Percentiles rank a stretch among this genome's conserved stretches.
Conservation (phyloP, 2,888 invertebrate species). For the Cistogaster globosa region DNA sequence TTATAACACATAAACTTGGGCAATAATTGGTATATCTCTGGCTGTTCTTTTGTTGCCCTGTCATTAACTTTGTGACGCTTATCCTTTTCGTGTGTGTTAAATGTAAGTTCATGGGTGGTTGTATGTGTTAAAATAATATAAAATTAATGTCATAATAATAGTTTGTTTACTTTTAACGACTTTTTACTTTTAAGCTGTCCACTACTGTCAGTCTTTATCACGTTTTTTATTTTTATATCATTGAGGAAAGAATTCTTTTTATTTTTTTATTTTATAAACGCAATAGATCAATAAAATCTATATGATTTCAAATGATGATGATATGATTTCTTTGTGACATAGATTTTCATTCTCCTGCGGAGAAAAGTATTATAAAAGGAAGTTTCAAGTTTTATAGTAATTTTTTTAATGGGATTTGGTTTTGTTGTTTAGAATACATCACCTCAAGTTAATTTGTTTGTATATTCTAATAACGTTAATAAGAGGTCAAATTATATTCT, state of each 20-base stretch:
- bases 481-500: constrained; percentile 35
- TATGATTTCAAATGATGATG: no score
- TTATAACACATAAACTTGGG: not conserved
- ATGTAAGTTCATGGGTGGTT: not conserved
- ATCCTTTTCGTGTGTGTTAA: not conserved
- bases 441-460: constrained; percentile 2
- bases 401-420: no score
- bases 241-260: not conserved
- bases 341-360: no score
- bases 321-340: no score
- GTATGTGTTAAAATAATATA: not conserved
- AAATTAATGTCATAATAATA: constrained; percentile 65
- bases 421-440: not conserved
- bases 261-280: not conserved
- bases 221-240: not conserved
- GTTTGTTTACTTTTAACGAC: constrained; percentile 60
- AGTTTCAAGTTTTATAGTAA: no score
- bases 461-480: constrained; percentile 59
- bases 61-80: constrained; percentile 40
- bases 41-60: not conserved
- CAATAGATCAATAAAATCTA: not conserved
- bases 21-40: not conserved
- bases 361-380: no score
- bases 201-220: constrained; percentile 13
- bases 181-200: constrained; percentile 51